These are phyloP conservation scores for Erebia aethiops DNA, from an alignment of 2,888 invertebrate species.

Conservation along the genomic window DNA sequence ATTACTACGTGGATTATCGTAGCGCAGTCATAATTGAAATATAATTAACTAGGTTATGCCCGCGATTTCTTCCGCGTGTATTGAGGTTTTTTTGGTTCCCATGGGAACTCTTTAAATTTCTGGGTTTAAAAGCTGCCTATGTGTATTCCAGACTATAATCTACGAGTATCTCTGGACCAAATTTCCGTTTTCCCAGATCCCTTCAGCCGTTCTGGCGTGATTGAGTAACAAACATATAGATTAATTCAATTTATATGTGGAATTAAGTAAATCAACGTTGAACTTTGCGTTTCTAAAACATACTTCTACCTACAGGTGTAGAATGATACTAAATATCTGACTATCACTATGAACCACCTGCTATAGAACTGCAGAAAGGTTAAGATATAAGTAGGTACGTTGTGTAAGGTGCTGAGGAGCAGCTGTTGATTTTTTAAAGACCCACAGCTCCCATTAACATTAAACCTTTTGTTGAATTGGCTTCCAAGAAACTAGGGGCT, in stretches of 20 bases:
- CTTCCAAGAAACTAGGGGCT: slow-evolving; percentile 16
- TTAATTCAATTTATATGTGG: background rate
- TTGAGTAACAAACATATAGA: background rate
- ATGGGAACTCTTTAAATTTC: too few species aligned
- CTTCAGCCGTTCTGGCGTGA: too few species aligned
- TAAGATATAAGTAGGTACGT: slow-evolving; percentile 24
- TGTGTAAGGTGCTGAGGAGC: slow-evolving; percentile 32
- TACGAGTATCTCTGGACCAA: too few species aligned
- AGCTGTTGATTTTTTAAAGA: slow-evolving; percentile 29
- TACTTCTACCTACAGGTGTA: slow-evolving; percentile 9
- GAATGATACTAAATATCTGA: slow-evolving; percentile 26
- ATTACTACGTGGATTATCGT: too few species aligned
- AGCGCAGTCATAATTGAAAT: too few species aligned
- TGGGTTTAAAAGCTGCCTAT: too few species aligned
- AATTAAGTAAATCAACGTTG: too few species aligned
- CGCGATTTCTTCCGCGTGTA: too few species aligned
- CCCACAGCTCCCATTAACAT: slow-evolving; percentile 16
- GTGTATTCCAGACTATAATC: too few species aligned
- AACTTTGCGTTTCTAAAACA: background rate
- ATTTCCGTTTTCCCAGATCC: too few species aligned
- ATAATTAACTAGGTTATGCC: too few species aligned
- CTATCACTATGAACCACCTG: slow-evolving; percentile 33
- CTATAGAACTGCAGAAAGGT: slow-evolving; percentile 34
- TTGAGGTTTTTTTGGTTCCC: too few species aligned
- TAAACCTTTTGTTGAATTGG: slow-evolving; percentile 19